phyloP scores from a whole-genome alignment of 2,113 vertebrate species.

The Brachirus orientalis region DNA sequence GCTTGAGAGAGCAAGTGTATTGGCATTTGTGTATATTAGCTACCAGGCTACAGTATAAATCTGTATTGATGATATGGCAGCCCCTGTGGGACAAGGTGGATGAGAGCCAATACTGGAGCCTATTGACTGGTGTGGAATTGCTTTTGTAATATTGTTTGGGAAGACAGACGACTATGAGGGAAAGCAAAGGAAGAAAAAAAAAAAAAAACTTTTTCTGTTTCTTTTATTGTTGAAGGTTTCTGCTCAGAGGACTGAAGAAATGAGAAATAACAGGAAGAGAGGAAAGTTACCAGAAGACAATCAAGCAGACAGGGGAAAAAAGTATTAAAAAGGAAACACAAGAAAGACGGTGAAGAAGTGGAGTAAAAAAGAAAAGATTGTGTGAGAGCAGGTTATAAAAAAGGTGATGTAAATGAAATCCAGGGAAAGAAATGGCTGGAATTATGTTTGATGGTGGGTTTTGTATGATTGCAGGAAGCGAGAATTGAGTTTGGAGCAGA shows the following conservation, averaged over 20 bases:
- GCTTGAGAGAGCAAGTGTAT: slow-evolving; percentile 61
- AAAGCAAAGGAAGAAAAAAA: slow-evolving; percentile 43
- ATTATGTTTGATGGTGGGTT: slow-evolving; percentile 21
- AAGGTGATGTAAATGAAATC: not conserved
- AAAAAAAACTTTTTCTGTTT: slow-evolving; percentile 48
- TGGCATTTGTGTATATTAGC: slow-evolving; percentile 83
- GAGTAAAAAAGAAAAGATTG: not conserved
- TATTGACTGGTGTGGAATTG: slow-evolving; percentile 82
- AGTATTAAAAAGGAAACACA: slow-evolving; percentile 10
- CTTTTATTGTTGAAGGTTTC: slow-evolving; percentile 64
- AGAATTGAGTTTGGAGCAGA: slow-evolving; percentile 12
- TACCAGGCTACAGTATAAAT: slow-evolving; percentile 80
- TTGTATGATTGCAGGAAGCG: slow-evolving; percentile 10
- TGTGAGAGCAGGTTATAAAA: not conserved
- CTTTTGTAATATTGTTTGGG: slow-evolving; percentile 85
- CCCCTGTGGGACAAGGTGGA: slow-evolving; percentile 72
- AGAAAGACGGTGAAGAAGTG: not conserved
- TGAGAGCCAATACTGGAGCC: slow-evolving; percentile 77
- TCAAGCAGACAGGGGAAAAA: slow-evolving; percentile 35
- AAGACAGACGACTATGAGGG: slow-evolving; percentile 74
- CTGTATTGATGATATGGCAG: slow-evolving; percentile 83
- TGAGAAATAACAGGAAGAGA: slow-evolving; percentile 31
- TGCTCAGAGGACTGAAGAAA: slow-evolving; percentile 40
- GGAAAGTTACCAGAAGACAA: slow-evolving; percentile 21
- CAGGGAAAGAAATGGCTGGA: slow-evolving; percentile 1